phyloP scores from a whole-genome alignment of 2,113 vertebrate species.

The Xiphophorus maculatus region DNA sequence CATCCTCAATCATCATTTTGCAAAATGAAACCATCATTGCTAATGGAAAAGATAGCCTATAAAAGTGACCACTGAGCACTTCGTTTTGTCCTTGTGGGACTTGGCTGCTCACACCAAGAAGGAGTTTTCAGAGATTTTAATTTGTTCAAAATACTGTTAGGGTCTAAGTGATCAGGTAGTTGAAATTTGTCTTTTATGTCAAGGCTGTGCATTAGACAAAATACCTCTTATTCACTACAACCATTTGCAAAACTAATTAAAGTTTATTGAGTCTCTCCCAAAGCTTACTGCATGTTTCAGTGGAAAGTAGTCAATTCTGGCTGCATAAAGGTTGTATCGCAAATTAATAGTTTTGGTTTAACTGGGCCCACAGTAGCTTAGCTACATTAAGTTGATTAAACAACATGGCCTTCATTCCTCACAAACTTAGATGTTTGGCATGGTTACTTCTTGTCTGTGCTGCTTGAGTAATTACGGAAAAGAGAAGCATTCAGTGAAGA shows the following conservation, averaged over 20 bases:
- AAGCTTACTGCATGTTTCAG: slow-evolving; percentile 43
- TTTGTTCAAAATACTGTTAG: slow-evolving; percentile 7
- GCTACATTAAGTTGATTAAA: slow-evolving; percentile 46
- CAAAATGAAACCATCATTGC: not conserved
- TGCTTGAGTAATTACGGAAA: slow-evolving; percentile 18
- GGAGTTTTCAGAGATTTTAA: slow-evolving; percentile 14
- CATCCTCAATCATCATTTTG: not conserved
- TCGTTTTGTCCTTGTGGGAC: not conserved
- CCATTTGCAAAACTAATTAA: slow-evolving; percentile 73
- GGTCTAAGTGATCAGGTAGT: slow-evolving; percentile 30
- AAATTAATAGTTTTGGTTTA: slow-evolving; percentile 48
- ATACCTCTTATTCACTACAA: slow-evolving; percentile 46
- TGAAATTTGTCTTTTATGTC: slow-evolving; percentile 25
- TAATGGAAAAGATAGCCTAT: not conserved
- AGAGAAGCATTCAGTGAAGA: not conserved
- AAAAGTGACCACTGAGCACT: not conserved
- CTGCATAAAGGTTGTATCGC: slow-evolving; percentile 45
- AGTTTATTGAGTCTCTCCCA: slow-evolving; percentile 48
- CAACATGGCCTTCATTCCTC: slow-evolving; percentile 21
- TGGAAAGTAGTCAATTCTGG: slow-evolving; percentile 18
- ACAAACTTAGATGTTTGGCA: slow-evolving; percentile 6
- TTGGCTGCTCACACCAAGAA: not conserved
- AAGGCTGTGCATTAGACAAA: slow-evolving; percentile 33
- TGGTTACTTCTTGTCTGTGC: slow-evolving; percentile 3
- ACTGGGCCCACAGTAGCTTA: slow-evolving; percentile 37